These are phyloP conservation scores for Formicarius rufipectus DNA, from an alignment of 2,113 vertebrate species.

Conservation along the genomic window DNA sequence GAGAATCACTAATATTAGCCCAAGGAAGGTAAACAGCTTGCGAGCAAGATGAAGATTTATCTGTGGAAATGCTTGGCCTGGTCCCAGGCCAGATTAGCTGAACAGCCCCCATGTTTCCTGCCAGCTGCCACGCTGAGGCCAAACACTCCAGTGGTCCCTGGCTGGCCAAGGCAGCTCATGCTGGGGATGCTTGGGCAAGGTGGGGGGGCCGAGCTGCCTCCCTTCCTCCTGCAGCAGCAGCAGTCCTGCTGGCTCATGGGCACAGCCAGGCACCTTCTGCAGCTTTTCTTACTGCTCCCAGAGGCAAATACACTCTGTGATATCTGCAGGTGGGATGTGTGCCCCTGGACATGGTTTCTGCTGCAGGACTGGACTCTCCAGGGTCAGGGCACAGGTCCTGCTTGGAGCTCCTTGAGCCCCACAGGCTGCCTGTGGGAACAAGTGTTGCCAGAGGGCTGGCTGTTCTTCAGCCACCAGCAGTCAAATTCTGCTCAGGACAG, in stretches of 20 bases:
- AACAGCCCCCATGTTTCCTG: not conserved
- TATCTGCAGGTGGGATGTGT: rapidly evolving
- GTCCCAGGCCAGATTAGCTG: constrained; percentile 27
- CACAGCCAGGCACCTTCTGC: not conserved
- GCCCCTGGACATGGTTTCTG: rapidly evolving
- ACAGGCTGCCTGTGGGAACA: not conserved
- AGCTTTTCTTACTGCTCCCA: not conserved
- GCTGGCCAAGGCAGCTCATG: not conserved
- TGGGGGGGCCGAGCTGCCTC: not conserved
- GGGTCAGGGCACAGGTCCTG: not conserved
- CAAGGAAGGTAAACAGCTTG: constrained; percentile 67
- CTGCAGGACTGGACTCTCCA: not conserved
- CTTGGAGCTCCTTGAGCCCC: not conserved
- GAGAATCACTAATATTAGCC: constrained; percentile 72
- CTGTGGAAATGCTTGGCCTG: not conserved
- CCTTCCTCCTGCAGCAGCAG: not conserved
- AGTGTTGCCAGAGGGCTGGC: not conserved
- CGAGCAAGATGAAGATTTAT: constrained; percentile 55
- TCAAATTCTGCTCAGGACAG: not conserved
- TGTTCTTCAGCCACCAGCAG: not conserved
- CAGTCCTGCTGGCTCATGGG: not conserved
- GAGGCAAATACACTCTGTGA: rapidly evolving
- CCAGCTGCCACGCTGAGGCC: not conserved
- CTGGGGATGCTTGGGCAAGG: not conserved
- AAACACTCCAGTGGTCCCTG: not conserved